These are phyloP conservation scores for Podarcis cretensis DNA, from an alignment of 2,113 vertebrate species.

Conservation along the genomic window DNA sequence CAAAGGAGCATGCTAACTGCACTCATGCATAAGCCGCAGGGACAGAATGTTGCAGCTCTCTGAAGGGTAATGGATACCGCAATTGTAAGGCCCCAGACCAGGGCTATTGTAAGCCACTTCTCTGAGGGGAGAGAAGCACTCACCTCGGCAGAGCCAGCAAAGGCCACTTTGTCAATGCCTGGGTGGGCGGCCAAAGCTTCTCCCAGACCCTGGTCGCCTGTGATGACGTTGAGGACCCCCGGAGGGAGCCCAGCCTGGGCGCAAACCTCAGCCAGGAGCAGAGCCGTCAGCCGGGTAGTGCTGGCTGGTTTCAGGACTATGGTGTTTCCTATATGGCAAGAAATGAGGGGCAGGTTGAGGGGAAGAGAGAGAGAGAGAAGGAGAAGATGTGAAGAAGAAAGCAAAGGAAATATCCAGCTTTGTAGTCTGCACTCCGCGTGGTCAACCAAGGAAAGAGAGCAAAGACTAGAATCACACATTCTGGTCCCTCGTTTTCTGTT, in stretches of 20 bases:
- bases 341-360: background rate
- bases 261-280: slow-evolving; percentile 74
- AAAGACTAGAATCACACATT: too few relatives aligned
- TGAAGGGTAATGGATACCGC: too few relatives aligned
- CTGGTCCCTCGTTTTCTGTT: too few relatives aligned
- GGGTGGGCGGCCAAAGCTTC: slow-evolving; percentile 52
- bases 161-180: slow-evolving; percentile 66
- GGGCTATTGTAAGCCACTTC: background rate
- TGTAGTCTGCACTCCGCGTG: background rate
- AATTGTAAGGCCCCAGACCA: too few relatives aligned
- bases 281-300: slow-evolving; percentile 46
- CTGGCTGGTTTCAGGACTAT: slow-evolving; percentile 64
- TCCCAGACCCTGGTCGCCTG: slow-evolving; percentile 54
- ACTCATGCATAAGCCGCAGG: too few relatives aligned
- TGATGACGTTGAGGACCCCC: slow-evolving; percentile 72
- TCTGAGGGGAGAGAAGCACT: too few relatives aligned
- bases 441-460: too few relatives aligned
- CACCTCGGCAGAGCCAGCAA: slow-evolving; percentile 71
- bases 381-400: background rate
- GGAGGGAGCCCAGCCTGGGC: slow-evolving; percentile 63
- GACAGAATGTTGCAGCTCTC: too few relatives aligned
- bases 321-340: slow-evolving; percentile 67
- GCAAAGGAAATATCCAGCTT: background rate
- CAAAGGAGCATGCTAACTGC: too few relatives aligned
- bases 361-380: background rate